Evolutionary conservation across 2,797 vertebrate species (phyloP).

Genomic region (Chromis chromis): DNA sequence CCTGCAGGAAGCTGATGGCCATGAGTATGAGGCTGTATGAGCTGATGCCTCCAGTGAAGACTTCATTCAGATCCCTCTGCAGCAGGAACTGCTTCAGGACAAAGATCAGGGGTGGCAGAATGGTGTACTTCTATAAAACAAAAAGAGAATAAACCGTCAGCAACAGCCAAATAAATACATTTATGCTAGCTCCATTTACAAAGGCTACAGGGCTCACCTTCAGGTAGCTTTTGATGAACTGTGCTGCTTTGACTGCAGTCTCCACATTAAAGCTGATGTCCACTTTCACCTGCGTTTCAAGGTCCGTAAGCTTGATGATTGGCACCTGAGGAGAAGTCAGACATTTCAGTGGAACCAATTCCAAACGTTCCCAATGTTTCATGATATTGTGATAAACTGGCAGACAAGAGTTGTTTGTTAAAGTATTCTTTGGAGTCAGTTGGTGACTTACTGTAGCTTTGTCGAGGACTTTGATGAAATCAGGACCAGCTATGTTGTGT

Average conservation of each 20-base stretch:
- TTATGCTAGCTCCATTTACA: background rate
- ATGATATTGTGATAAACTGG: background rate
- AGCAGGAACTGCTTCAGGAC: conserved; percentile 98
- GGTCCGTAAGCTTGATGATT: conserved; percentile 98
- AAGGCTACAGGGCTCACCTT: conserved; percentile 83
- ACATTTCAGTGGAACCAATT: conserved; percentile 1
- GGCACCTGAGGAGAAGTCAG: conserved; percentile 87
- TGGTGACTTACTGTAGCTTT: conserved; percentile 93
- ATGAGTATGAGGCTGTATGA: conserved; percentile 99
- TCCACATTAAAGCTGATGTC: conserved; percentile 99
- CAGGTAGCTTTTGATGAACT: conserved; percentile 95
- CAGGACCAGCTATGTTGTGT: conserved; percentile 91
- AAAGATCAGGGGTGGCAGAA: conserved; percentile 97
- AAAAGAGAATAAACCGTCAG: background rate
- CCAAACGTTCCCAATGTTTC: background rate
- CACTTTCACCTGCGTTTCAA: conserved; percentile 95
- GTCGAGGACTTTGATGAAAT: conserved; percentile 98
- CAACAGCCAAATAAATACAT: background rate
- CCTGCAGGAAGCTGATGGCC: conserved; percentile 99
- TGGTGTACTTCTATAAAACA: conserved; percentile 90
- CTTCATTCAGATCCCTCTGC: conserved; percentile 97
- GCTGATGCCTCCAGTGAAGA: conserved; percentile 98
- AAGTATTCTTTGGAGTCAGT: background rate
- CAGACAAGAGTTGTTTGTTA: background rate
- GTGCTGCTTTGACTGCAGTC: conserved; percentile 96